A percentile compares a stretch with the other conserved stretches of the same genome.
These are phyloP conservation scores for Hyaena hyaena DNA, from an alignment of 2,113 vertebrate species.

Conservation along the genomic window DNA sequence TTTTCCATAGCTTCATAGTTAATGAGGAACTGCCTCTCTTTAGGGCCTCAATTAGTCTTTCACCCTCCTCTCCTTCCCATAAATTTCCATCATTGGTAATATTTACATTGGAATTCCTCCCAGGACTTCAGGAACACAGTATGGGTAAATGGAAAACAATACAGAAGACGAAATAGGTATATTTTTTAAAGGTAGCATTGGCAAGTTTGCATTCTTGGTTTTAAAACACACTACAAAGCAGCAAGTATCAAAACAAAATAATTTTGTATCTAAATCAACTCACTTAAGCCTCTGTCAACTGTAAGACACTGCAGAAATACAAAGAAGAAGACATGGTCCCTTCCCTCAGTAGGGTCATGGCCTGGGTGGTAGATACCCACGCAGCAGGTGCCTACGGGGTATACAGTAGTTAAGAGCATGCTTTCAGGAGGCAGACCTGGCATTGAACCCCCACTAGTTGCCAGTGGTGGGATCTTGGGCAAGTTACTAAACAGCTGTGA, in stretches of 20 bases:
- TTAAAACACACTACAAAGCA: constrained; percentile 65
- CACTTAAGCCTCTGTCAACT: neutral
- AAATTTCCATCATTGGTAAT: constrained; percentile 62
- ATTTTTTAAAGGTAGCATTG: constrained; percentile 4
- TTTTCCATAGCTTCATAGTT: constrained; percentile 65
- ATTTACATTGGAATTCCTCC: constrained; percentile 75
- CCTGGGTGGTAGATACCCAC: neutral
- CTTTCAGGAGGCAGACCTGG: neutral
- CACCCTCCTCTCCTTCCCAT: constrained; percentile 65
- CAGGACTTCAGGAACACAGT: constrained; percentile 63
- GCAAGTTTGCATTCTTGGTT: neutral
- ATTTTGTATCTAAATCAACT: neutral
- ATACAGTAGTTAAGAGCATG: neutral
- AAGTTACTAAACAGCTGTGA: neutral
- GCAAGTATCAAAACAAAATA: constrained; percentile 61
- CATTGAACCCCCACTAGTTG: neutral
- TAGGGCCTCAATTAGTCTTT: constrained; percentile 56
- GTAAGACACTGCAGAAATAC: neutral
- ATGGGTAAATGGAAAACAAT: constrained; percentile 57
- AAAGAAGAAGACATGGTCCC: neutral
- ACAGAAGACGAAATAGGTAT: neutral
- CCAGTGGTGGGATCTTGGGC: neutral
- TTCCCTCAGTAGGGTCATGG: neutral
- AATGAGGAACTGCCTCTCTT: constrained; percentile 69
- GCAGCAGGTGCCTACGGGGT: rapidly evolving